A percentile compares a stretch with the other conserved stretches of the same genome.
Conservation (phyloP, 1,140 invertebrate genomes). For the Saxidomus purpurata region DNA sequence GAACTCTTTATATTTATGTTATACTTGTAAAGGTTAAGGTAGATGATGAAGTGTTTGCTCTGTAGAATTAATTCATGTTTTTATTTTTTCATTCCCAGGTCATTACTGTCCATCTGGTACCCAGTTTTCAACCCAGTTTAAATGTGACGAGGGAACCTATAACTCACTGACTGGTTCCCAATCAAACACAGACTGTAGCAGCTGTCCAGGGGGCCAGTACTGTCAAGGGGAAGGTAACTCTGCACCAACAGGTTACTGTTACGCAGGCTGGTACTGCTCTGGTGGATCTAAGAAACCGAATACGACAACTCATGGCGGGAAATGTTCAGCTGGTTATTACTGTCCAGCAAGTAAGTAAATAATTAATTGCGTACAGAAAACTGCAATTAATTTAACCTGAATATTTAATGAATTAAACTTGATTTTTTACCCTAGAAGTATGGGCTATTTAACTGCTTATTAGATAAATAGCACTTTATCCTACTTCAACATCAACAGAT, state of each 20-base stretch:
- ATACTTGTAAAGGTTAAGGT: no score
- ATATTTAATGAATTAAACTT: neutral
- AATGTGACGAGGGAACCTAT: constrained; percentile 81
- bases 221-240: constrained; percentile 81
- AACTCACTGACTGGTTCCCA: constrained; percentile 76
- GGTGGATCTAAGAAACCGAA: constrained; percentile 78
- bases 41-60: no score
- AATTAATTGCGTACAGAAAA: neutral
- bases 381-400: neutral
- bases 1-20: no score
- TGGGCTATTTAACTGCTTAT: no score
- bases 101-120: constrained; percentile 84
- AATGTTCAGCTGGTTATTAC: constrained; percentile 81
- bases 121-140: constrained; percentile 74
- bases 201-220: constrained; percentile 82
- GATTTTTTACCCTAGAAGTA: no score
- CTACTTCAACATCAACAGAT: no score
- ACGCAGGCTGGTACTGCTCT: constrained; percentile 83
- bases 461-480: no score
- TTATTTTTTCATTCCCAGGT: constrained; percentile 67
- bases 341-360: constrained; percentile 81
- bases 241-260: constrained; percentile 82
- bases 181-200: constrained; percentile 72
- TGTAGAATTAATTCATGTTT: no score
- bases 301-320: constrained; percentile 79